A percentile compares a stretch with the other conserved stretches of the same genome.
phyloP scores from a whole-genome alignment of 2,797 vertebrate genomes.

The Parauchenoglanis punctatus region DNA sequence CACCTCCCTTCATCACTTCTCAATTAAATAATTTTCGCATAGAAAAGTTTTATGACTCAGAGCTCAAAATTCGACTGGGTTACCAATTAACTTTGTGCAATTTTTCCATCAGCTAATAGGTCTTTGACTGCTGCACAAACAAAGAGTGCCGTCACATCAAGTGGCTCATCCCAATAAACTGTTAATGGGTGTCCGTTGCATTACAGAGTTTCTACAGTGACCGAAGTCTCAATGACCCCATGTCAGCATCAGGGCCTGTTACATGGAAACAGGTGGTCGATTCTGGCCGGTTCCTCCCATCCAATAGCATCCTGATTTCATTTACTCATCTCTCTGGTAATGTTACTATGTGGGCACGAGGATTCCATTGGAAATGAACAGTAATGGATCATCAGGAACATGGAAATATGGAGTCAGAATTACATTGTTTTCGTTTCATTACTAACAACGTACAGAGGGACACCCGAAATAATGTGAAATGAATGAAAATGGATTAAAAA shows the following conservation, averaged over 20 bases:
- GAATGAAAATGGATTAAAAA: background rate
- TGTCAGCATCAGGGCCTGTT: background rate
- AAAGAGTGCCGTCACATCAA: background rate
- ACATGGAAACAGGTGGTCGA: background rate
- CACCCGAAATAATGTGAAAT: background rate
- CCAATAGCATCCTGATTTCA: background rate
- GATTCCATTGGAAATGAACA: background rate
- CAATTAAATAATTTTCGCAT: constrained; percentile 13
- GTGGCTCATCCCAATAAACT: constrained; percentile 35
- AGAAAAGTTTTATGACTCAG: constrained; percentile 15
- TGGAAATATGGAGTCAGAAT: background rate
- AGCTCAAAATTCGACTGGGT: background rate
- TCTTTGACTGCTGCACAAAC: constrained; percentile 1
- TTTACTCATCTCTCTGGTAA: background rate
- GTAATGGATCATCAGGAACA: background rate
- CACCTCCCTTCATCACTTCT: background rate
- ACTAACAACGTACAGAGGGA: too few relatives aligned
- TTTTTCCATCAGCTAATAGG: constrained; percentile 36
- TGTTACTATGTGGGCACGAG: background rate
- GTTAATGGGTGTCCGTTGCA: constrained; percentile 6
- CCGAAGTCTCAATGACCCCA: constrained; percentile 18
- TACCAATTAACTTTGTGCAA: constrained; percentile 16
- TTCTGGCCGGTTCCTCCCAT: background rate
- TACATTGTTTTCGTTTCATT: background rate
- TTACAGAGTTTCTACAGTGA: constrained; percentile 40